Conservation (phyloP, 1,140 invertebrate genomes). For the Drosophila watanabei region DNA sequence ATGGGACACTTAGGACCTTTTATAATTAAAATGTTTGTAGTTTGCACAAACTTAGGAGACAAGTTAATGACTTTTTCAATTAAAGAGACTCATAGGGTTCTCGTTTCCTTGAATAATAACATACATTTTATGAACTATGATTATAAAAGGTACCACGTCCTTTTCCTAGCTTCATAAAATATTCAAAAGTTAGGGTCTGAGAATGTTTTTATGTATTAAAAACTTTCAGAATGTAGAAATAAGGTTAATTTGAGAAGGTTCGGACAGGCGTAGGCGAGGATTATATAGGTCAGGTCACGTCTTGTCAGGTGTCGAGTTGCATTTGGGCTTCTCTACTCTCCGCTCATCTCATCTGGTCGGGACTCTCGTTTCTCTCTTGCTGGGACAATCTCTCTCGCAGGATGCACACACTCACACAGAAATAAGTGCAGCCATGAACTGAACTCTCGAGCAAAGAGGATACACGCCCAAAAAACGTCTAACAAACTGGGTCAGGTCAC, state of each 20-base stretch:
- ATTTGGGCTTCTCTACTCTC: constrained; percentile 18
- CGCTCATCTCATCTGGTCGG: constrained; percentile 9
- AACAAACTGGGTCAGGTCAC: constrained; percentile 77
- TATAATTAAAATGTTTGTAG: background rate
- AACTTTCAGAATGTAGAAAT: constrained; percentile 5
- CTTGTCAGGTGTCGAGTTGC: constrained; percentile 37
- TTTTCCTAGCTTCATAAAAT: background rate
- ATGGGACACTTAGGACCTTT: background rate
- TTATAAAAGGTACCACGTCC: background rate
- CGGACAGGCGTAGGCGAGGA: constrained; percentile 13
- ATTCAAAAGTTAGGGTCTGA: background rate
- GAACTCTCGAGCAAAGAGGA: constrained; percentile 62
- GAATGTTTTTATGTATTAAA: background rate
- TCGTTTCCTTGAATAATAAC: background rate
- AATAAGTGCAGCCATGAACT: constrained; percentile 70
- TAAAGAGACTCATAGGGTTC: background rate
- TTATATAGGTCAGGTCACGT: constrained; percentile 56
- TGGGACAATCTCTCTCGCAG: constrained; percentile 2
- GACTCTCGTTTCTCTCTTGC: constrained; percentile 17
- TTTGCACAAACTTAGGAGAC: background rate
- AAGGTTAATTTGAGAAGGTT: constrained; percentile 12
- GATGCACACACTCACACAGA: constrained; percentile 4
- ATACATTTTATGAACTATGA: background rate
- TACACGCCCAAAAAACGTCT: constrained; percentile 78
- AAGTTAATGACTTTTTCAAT: background rate